Percentiles rank a stretch among this genome's conserved stretches.
Evolutionary conservation across 1,140 invertebrate genomes (phyloP).

Genomic region (Dolichoris vasculosae): DNA sequence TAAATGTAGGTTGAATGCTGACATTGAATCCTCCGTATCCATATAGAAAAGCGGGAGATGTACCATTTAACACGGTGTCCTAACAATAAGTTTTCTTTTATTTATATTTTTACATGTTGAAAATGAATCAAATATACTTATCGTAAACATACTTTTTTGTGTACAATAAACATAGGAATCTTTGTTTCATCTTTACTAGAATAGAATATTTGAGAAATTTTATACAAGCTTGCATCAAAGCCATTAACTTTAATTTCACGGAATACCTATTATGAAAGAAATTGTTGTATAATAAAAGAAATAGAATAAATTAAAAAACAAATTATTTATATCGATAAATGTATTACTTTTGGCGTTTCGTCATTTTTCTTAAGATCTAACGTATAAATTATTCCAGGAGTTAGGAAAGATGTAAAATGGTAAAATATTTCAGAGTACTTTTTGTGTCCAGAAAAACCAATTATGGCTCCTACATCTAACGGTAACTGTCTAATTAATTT

Average conservation of each 20-base stretch:
- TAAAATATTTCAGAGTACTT: conserved; percentile 94
- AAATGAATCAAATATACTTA: neutral
- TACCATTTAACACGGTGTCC: conserved; percentile 80
- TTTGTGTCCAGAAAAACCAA: conserved; percentile 88
- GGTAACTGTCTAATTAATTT: conserved; percentile 83
- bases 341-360: conserved; percentile 73
- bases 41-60: conserved; percentile 89
- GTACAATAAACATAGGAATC: conserved; percentile 98
- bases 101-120: neutral
- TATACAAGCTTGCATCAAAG: conserved; percentile 87
- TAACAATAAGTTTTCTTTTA: conserved; percentile 60
- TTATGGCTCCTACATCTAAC: conserved; percentile 90
- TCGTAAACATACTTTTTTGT: conserved; percentile 80
- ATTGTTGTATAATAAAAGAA: neutral
- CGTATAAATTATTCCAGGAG: conserved; percentile 91
- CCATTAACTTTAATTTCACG: conserved; percentile 89
- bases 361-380: conserved; percentile 84
- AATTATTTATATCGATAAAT: conserved; percentile 33
- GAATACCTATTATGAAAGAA: conserved; percentile 79
- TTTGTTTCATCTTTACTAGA: conserved; percentile 95
- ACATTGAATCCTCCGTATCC: conserved; percentile 99
- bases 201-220: conserved; percentile 95
- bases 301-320: conserved; percentile 3
- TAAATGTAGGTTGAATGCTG: conserved; percentile 90
- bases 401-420: conserved; percentile 94